These are phyloP conservation scores for Cromileptes altivelis DNA, from an alignment of 2,113 vertebrate genomes.

Conservation along the genomic window DNA sequence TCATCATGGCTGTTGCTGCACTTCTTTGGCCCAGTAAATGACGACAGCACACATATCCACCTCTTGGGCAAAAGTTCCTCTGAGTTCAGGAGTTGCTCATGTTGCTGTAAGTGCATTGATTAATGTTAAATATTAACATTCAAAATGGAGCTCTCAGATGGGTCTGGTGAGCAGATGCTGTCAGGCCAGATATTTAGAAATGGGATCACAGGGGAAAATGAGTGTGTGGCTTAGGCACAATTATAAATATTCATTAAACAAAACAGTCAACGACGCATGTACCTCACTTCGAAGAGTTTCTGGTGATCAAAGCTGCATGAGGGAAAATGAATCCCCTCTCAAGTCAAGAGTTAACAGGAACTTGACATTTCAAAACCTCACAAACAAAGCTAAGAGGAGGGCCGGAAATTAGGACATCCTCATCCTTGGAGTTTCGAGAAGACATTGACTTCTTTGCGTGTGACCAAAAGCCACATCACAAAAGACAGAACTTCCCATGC, in stretches of 20 bases:
- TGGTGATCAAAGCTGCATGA: not conserved
- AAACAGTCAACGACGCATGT: conserved; percentile 1
- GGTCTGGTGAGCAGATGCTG: conserved; percentile 54
- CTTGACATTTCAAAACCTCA: conserved; percentile 42
- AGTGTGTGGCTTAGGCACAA: not conserved
- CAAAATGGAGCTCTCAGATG: not conserved
- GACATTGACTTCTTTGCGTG: not conserved
- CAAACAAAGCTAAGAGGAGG: conserved; percentile 1
- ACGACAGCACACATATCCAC: conserved; percentile 14
- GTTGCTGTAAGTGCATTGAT: conserved; percentile 1
- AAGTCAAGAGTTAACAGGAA: conserved; percentile 9
- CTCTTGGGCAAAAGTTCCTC: not conserved
- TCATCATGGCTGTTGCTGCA: conserved; percentile 42
- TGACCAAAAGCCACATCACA: conserved; percentile 14
- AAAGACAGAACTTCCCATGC: conserved; percentile 15
- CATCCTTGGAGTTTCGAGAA: not conserved
- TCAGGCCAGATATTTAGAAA: conserved; percentile 15
- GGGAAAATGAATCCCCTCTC: not conserved
- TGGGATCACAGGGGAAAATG: conserved; percentile 1
- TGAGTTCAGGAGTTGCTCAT: conserved; percentile 2
- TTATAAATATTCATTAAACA: conserved; percentile 28
- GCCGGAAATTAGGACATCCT: not conserved
- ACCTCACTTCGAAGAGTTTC: not conserved
- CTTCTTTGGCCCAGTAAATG: conserved; percentile 53
- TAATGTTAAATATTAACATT: not conserved